A percentile compares a stretch with the other conserved stretches of the same genome.
Conservation (phyloP, 2,797 vertebrate genomes). For the Melanotaenia maccullochi region DNA sequence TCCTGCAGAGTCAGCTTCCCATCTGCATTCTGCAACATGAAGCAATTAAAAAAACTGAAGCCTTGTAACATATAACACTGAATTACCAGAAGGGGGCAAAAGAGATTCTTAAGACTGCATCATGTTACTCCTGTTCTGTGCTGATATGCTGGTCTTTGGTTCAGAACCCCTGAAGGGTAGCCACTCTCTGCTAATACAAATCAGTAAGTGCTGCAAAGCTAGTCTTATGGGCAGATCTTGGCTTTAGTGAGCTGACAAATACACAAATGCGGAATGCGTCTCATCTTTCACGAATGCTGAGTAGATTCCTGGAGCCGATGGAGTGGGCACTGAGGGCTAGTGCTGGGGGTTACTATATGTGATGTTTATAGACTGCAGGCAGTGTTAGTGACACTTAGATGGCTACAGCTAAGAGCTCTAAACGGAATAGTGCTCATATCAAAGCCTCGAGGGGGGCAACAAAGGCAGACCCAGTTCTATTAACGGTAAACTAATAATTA, state of each 20-base stretch:
- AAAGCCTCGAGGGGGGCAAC: conserved; percentile 44
- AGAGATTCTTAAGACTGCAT: conserved; percentile 34
- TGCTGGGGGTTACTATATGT: conserved; percentile 46
- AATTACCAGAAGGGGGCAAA: conserved; percentile 72
- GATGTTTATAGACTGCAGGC: conserved; percentile 68
- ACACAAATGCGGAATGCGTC: conserved; percentile 50
- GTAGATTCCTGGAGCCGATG: conserved; percentile 48
- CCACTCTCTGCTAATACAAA: conserved; percentile 63
- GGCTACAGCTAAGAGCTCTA: conserved; percentile 57
- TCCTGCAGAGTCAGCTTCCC: conserved; percentile 98
- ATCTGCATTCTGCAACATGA: conserved; percentile 89
- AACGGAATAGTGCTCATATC: conserved; percentile 45
- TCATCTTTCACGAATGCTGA: conserved; percentile 67
- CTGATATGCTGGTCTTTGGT: conserved; percentile 52
- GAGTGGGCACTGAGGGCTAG: conserved; percentile 28
- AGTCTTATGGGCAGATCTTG: conserved; percentile 43
- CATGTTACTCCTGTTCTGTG: conserved; percentile 18
- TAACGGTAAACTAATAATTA: conserved; percentile 25
- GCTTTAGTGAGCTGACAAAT: conserved; percentile 44
- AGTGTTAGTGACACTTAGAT: conserved; percentile 64
- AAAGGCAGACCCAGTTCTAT: conserved; percentile 33
- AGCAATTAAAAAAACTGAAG: conserved; percentile 21
- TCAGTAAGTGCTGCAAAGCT: conserved; percentile 52
- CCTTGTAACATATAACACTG: conserved; percentile 20
- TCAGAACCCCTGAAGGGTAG: conserved; percentile 56